Evolutionary conservation across 2,113 vertebrate genomes (phyloP).

Genomic region (Mustelus asterias): DNA sequence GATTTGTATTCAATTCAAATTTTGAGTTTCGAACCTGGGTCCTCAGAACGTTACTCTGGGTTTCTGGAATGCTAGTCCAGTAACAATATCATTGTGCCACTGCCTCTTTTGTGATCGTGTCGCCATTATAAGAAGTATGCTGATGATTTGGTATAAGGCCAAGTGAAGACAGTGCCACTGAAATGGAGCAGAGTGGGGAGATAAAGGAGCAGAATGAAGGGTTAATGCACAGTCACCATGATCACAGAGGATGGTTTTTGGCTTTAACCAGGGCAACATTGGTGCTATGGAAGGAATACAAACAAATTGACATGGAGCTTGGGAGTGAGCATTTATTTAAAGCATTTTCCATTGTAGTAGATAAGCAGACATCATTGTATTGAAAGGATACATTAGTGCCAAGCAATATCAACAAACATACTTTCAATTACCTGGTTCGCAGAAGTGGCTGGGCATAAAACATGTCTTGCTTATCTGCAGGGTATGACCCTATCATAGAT

Average conservation of each 20-base stretch:
- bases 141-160: too few relatives aligned
- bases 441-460: background rate
- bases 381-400: background rate
- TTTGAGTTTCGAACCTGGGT: background rate
- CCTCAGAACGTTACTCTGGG: too few relatives aligned
- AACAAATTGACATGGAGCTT: background rate
- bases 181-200: background rate
- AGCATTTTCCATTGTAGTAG: background rate
- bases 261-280: background rate
- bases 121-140: too few relatives aligned
- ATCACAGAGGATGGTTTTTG: background rate
- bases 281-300: background rate
- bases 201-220: background rate
- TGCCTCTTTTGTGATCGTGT: too few relatives aligned
- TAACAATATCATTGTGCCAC: too few relatives aligned
- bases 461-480: background rate
- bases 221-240: background rate
- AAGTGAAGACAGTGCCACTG: background rate
- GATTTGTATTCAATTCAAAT: too few relatives aligned
- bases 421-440: background rate
- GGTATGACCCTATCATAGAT: background rate
- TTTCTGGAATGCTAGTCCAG: too few relatives aligned
- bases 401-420: background rate
- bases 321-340: background rate
- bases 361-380: background rate